Percentiles rank a stretch among this genome's conserved stretches.
Evolutionary conservation across 2,113 vertebrate species (phyloP).

Genomic region (Leucosticte australis): DNA sequence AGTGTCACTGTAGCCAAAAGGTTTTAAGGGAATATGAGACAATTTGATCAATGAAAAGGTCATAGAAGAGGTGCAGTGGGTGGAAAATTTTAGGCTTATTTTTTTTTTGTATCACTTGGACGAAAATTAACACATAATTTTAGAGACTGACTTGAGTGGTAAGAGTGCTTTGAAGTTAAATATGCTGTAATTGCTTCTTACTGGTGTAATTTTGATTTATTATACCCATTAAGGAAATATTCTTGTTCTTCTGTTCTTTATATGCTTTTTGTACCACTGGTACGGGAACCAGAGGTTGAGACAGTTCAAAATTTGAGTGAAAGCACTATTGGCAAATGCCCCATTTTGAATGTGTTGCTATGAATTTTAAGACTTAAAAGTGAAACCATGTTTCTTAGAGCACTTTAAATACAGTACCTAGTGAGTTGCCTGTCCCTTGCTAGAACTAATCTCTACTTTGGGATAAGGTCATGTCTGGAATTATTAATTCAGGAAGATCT

Average conservation of each 20-base stretch:
- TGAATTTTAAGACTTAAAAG: neutral
- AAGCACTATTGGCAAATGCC: constrained; percentile 16
- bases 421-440: neutral
- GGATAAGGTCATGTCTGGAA: neutral
- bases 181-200: constrained; percentile 63
- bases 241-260: constrained; percentile 7
- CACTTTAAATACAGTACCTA: neutral
- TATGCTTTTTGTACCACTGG: neutral
- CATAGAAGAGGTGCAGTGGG: neutral
- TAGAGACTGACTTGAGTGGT: constrained; percentile 41
- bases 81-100: neutral
- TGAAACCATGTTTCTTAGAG: neutral
- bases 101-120: constrained; percentile 17
- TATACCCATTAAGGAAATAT: constrained; percentile 54
- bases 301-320: constrained; percentile 39
- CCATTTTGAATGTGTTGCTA: neutral
- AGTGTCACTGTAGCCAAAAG: constrained; percentile 41
- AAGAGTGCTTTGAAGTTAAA: constrained; percentile 52
- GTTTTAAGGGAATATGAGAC: constrained; percentile 29
- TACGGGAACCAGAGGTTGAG: neutral
- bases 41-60: constrained; percentile 58
- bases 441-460: neutral
- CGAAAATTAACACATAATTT: constrained; percentile 58
- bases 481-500: neutral
- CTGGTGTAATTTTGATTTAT: constrained; percentile 66